Evolutionary conservation across 2,113 vertebrate genomes (phyloP), one percentile per base, ranked within the genome.

Genomic region (Garra rufa): DNA sequence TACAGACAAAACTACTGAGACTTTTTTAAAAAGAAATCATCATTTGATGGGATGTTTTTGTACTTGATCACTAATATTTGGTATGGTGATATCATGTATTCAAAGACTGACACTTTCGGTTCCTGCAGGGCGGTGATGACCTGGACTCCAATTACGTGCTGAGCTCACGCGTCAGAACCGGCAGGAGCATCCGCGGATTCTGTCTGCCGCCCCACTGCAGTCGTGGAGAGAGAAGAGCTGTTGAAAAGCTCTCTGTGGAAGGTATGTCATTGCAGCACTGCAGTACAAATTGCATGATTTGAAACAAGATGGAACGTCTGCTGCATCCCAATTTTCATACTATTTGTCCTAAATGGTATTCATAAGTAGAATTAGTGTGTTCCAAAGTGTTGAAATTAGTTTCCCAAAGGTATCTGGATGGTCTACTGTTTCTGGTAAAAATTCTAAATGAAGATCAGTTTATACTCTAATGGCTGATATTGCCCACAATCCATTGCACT

Each of bases 171-270:
- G 98, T 99, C 76, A 94, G 98, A 88, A 99, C 98, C 0, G 98
- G 98, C 21, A 96, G 98, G 88, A 99, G 98, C 92, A 86, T 99
- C 90, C 95, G 96, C 9, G 96, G 97, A 2, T 98, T 98, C 93
- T 97, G 96, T 9, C 96, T 99, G 19, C 98, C 98, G 0, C 98
- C 98, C 0, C 98, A 99, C 91, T 99, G 97, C 91, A 99, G 97
- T 91, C 93, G 97, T 38, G 98, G 98, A 74, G 98, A 99, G 94
- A 92, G 98, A 17, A 95, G 98, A 0, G 97, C 95, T 7, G 92
- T 99, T 0, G 98, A 99, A 92, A 95, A 93, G 71, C 96, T 99
- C 61, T 97, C 97, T 1, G 93, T 97, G 15, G 96, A 99, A 94
- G 97, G 98, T 99, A 83, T 2, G 48, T 17, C 44, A 46, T 21